Percentiles rank a stretch among this genome's conserved stretches.
Conservation (phyloP, 2,888 invertebrate species). For the Macaria liturata region DNA sequence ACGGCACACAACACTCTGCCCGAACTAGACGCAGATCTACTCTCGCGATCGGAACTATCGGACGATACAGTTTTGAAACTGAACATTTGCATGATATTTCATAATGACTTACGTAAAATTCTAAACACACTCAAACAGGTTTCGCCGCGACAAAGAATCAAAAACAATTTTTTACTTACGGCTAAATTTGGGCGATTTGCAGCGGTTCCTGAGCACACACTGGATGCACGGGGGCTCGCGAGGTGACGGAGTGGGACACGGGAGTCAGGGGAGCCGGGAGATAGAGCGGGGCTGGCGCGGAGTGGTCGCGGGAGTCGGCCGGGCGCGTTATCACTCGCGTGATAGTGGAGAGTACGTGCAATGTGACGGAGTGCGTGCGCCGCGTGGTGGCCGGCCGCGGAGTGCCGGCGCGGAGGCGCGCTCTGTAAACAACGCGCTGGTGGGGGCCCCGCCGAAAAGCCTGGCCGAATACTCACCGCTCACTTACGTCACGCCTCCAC, state of each 20-base stretch:
- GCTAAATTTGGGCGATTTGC: constrained; percentile 50
- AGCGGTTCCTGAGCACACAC: constrained; percentile 55
- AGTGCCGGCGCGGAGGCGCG: constrained; percentile 74
- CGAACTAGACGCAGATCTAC: constrained; percentile 49
- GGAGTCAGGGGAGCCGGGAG: too few species aligned
- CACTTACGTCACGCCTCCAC: constrained; percentile 72
- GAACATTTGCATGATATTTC: constrained; percentile 48
- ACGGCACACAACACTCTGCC: constrained; percentile 42
- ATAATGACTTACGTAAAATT: constrained; percentile 41
- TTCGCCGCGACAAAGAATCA: constrained; percentile 39
- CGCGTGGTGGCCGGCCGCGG: constrained; percentile 71
- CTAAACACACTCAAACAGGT: constrained; percentile 39
- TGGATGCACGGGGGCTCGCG: constrained; percentile 49
- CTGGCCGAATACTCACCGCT: constrained; percentile 68
- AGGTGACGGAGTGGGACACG: too few species aligned
- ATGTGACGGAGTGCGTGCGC: constrained; percentile 54
- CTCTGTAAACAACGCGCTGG: constrained; percentile 79
- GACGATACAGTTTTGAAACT: constrained; percentile 42
- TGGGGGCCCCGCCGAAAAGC: constrained; percentile 81
- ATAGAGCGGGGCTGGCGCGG: too few species aligned
- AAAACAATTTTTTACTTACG: constrained; percentile 61
- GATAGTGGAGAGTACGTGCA: constrained; percentile 37
- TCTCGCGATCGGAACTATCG: constrained; percentile 33
- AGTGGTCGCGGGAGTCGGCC: constrained; percentile 42
- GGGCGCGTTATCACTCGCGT: constrained; percentile 56